Percentiles rank a stretch among this genome's conserved stretches.
Evolutionary conservation across 2,888 invertebrate genomes (phyloP).

Genomic region (Sylvicola cinctus): DNA sequence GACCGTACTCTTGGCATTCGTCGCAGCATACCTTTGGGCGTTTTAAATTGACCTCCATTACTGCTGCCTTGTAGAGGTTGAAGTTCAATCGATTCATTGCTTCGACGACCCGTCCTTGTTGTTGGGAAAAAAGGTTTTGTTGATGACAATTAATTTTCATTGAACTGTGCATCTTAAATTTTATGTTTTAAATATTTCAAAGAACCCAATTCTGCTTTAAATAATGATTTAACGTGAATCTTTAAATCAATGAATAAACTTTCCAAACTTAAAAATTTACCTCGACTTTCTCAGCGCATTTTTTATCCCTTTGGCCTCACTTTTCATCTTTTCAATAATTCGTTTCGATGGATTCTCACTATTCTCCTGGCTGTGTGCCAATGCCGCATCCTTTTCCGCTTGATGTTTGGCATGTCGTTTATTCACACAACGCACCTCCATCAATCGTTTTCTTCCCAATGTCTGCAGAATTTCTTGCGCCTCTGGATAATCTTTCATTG

Average conservation of each 20-base stretch:
- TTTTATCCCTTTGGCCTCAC: constrained; percentile 56
- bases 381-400: constrained; percentile 15
- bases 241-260: too few relatives aligned
- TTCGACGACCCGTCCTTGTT: constrained; percentile 15
- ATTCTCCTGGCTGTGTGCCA: constrained; percentile 31
- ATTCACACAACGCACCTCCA: constrained; percentile 54
- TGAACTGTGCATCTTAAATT: not conserved
- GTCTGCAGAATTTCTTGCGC: constrained; percentile 87
- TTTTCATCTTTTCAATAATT: constrained; percentile 64
- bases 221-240: not conserved
- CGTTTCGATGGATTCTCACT: constrained; percentile 39
- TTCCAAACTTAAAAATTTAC: constrained; percentile 23
- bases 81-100: constrained; percentile 46
- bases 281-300: constrained; percentile 33
- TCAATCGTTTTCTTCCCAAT: constrained; percentile 63
- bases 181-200: not conserved
- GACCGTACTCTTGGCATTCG: constrained; percentile 58
- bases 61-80: constrained; percentile 33
- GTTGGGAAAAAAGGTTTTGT: too few relatives aligned
- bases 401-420: constrained; percentile 24
- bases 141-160: not conserved
- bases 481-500: constrained; percentile 94
- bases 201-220: not conserved
- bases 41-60: constrained; percentile 20
- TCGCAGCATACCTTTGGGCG: constrained; percentile 36